A percentile compares a stretch with the other conserved stretches of the same genome.
Evolutionary conservation across 2,888 invertebrate genomes (phyloP).

Genomic region (Dicyrtomina minuta): DNA sequence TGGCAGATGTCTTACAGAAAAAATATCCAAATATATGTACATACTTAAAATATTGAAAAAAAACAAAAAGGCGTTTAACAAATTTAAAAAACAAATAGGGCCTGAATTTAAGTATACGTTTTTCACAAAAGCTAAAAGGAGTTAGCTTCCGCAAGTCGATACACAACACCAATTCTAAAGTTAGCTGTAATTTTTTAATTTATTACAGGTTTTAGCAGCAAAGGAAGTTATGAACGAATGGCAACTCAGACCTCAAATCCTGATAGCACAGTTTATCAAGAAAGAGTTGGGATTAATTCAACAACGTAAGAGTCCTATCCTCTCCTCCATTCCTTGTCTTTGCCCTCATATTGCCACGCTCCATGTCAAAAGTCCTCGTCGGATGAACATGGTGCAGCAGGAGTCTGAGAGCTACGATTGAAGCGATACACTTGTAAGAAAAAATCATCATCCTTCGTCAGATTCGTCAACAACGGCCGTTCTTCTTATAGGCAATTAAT

Average conservation of each 20-base stretch:
- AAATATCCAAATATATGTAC: too few species aligned
- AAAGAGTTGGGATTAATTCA: slow-evolving; percentile 73
- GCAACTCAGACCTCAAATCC: slow-evolving; percentile 83
- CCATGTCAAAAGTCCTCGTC: slow-evolving; percentile 78
- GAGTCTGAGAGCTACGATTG: slow-evolving; percentile 89
- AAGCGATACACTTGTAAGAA: slow-evolving; percentile 45
- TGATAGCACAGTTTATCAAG: slow-evolving; percentile 80
- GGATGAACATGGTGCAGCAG: slow-evolving; percentile 82
- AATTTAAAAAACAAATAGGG: too few species aligned
- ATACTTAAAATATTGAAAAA: too few species aligned
- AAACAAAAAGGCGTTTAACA: too few species aligned
- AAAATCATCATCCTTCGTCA: background rate
- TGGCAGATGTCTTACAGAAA: too few species aligned
- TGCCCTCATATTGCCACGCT: slow-evolving; percentile 68
- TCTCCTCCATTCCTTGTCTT: slow-evolving; percentile 23
- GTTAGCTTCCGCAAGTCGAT: too few species aligned
- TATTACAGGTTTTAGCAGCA: slow-evolving; percentile 72
- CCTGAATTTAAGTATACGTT: too few species aligned
- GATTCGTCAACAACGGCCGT: background rate
- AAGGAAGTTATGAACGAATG: slow-evolving; percentile 87
- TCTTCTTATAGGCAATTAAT: too few species aligned
- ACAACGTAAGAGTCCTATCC: slow-evolving; percentile 29
- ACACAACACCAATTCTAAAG: too few species aligned
- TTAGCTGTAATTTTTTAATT: too few species aligned
- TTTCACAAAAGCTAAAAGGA: too few species aligned